Conservation (phyloP, 2,113 vertebrate species). For the Chrysemys picta region DNA sequence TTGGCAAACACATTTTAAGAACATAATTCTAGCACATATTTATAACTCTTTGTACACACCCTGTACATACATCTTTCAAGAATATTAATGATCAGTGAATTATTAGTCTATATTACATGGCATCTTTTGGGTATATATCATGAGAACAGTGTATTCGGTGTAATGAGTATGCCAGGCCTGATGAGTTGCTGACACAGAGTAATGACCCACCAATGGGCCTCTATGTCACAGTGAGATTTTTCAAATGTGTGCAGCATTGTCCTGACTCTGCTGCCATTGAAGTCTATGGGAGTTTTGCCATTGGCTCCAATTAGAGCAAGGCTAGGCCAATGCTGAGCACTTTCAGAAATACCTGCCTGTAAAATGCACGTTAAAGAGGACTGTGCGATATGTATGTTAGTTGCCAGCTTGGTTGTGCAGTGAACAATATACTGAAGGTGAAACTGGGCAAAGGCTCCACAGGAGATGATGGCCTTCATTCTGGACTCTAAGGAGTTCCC, state of each 20-base stretch:
- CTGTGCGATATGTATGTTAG: not conserved
- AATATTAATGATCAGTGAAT: too few species aligned
- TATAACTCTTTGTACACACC: too few species aligned
- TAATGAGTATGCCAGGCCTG: too few species aligned
- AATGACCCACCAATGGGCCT: too few species aligned
- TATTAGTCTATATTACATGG: too few species aligned
- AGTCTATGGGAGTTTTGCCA: slow-evolving; percentile 23
- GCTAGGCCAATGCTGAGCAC: not conserved
- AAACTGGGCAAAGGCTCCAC: not conserved
- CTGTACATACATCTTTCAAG: too few species aligned
- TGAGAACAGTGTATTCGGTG: too few species aligned
- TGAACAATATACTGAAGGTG: not conserved
- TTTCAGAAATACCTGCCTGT: slow-evolving; percentile 26
- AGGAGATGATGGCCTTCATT: not conserved
- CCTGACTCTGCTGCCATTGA: slow-evolving; percentile 41
- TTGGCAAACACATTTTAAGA: too few species aligned
- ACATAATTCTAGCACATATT: too few species aligned
- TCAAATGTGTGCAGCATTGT: slow-evolving; percentile 10
- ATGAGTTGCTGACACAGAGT: too few species aligned
- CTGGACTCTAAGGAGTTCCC: not conserved
- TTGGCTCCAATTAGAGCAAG: slow-evolving; percentile 18
- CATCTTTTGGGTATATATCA: too few species aligned
- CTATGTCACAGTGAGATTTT: not conserved
- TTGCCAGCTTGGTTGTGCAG: not conserved
- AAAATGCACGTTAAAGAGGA: not conserved